A percentile compares a stretch with the other conserved stretches of the same genome.
Conservation (phyloP, 1,140 invertebrate species). For the Zaprionus nigranus region DNA sequence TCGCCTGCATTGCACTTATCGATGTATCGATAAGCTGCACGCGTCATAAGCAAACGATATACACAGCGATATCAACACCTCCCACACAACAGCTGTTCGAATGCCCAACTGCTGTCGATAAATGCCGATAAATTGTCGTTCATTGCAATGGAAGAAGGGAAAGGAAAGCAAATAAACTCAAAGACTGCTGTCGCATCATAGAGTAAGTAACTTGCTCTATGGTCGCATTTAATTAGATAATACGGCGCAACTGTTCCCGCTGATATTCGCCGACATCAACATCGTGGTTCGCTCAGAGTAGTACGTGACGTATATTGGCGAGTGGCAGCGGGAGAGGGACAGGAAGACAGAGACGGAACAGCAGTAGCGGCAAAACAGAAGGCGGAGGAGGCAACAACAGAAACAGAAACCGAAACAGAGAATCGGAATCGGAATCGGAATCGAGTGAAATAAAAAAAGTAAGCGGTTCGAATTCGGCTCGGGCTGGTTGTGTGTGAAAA, state of each 20-base stretch:
- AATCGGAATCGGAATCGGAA: constrained; percentile 22
- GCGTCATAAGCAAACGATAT: not conserved
- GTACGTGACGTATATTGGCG: constrained; percentile 28
- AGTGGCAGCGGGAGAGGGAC: constrained; percentile 23
- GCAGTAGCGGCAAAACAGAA: constrained; percentile 7
- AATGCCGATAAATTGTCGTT: not conserved
- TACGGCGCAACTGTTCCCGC: constrained; percentile 28
- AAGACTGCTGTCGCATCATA: constrained; percentile 11
- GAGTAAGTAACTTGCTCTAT: constrained; percentile 28
- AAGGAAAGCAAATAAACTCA: constrained; percentile 5
- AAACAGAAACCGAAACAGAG: not conserved
- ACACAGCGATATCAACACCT: not conserved
- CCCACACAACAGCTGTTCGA: not conserved
- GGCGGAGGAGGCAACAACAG: constrained; percentile 11
- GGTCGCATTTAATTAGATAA: constrained; percentile 34
- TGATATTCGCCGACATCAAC: constrained; percentile 41
- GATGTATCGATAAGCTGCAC: too few species aligned
- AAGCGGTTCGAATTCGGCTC: constrained; percentile 34
- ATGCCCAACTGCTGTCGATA: not conserved
- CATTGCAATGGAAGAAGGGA: not conserved
- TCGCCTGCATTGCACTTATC: too few species aligned
- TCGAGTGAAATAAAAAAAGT: constrained; percentile 32
- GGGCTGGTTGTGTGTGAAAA: constrained; percentile 21
- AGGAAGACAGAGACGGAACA: not conserved
- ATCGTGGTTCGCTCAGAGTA: constrained; percentile 16